Base-by-base conservation (phyloP, 1,140 invertebrate species). In the Rhizoglyphus robini region DNA sequence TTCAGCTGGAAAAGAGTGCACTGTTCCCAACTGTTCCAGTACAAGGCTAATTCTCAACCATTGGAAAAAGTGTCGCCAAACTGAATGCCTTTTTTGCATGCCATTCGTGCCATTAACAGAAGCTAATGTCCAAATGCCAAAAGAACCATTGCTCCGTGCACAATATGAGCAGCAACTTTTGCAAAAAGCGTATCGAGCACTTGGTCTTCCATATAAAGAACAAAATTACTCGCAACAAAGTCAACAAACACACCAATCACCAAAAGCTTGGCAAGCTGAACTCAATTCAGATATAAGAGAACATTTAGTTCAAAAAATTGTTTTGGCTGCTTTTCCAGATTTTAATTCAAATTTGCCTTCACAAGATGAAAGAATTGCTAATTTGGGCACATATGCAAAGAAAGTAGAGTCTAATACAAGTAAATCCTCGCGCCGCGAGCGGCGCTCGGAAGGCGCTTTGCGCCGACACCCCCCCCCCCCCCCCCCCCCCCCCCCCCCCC, bases 361-460 rank as follows among this genome's bases (percentile, higher is more conserved):
- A 82, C 82, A 92, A 65, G 94, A 98, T 74, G 89, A 88, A 74
- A 81, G 94, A 71, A 96, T 99, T 88, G 87, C 90, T 72, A 98
- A 98, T 81, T 80, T 99, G 54, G 91, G 99, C 3, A 87, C 90
- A 0, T 99, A 99, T 78, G 96, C 96, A 36, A 83, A 91, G 68
- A 99, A 99, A 81, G 95, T 99, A 1, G 96, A 99, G 79, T 92
- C 92, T 65, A 95, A 98, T 73, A 99, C n/a, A n/a, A n/a, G n/a
- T n/a, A n/a, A n/a, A n/a, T n/a, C n/a, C n/a, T n/a, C n/a, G n/a
- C n/a, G n/a, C n/a, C n/a, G n/a, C n/a, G n/a, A n/a, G n/a, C n/a
- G n/a, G n/a, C n/a, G n/a, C n/a, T n/a, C n/a, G n/a, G n/a, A n/a
- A n/a, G n/a, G n/a, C n/a, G n/a, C n/a, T n/a, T n/a, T n/a, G n/a